A percentile compares a stretch with the other conserved stretches of the same genome.
Conservation (phyloP, 2,113 vertebrate species). For the Chascanopsetta lugubris region DNA sequence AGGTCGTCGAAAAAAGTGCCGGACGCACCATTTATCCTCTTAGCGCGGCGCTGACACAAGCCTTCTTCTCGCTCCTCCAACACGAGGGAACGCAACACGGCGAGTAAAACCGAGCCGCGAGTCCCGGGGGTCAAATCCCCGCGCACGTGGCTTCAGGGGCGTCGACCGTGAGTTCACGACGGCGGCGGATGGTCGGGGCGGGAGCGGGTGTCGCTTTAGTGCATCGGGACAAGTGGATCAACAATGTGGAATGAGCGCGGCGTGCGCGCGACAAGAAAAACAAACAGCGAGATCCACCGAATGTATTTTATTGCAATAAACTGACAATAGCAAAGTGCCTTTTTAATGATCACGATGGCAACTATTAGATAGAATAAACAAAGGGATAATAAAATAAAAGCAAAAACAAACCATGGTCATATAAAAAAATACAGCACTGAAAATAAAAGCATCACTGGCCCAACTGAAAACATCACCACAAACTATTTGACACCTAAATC, state of each 20-base stretch:
- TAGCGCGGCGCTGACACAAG: conserved; percentile 37
- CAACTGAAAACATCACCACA: conserved; percentile 79
- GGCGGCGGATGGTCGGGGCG: neutral
- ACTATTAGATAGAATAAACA: conserved; percentile 66
- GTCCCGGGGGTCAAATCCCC: conserved; percentile 37
- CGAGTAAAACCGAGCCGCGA: conserved; percentile 24
- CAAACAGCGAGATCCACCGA: conserved; percentile 62
- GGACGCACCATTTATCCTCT: conserved; percentile 49
- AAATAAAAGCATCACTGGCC: conserved; percentile 74
- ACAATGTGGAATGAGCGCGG: neutral
- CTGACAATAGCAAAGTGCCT: conserved; percentile 77
- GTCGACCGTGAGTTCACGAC: conserved; percentile 26
- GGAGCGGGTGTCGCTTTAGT: neutral
- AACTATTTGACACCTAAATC: conserved; percentile 74
- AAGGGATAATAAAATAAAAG: conserved; percentile 18
- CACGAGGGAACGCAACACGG: neutral
- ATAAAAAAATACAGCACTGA: conserved; percentile 79
- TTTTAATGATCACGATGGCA: conserved; percentile 72
- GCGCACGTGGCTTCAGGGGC: conserved; percentile 11
- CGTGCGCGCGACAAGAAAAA: conserved; percentile 19
- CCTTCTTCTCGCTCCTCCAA: conserved; percentile 14
- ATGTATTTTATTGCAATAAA: conserved; percentile 77
- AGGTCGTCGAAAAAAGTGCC: conserved; percentile 41
- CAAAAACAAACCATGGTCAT: conserved; percentile 63
- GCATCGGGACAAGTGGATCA: neutral